Base-by-base conservation (phyloP, 1,140 invertebrate species). In the Bombus affinis region DNA sequence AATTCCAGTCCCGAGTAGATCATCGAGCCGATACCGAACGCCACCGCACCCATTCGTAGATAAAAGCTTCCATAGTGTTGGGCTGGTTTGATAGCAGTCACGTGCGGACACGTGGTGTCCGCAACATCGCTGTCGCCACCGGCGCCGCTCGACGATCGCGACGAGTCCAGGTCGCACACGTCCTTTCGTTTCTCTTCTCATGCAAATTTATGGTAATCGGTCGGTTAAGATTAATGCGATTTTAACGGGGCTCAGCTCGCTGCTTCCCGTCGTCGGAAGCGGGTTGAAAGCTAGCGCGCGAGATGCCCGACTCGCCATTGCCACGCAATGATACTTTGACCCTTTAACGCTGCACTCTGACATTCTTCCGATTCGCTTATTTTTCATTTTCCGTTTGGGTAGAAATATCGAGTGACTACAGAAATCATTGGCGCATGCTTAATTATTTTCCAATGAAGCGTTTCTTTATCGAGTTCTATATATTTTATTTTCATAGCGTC, bases 1-100 rank as follows among this genome's bases (percentile, higher is more conserved):
- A 99, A 98, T 95, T 99, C 98, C 78, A 99, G 95, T 0, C 98
- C 98, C 2, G 98, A 98, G 94, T 99, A 99, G 84, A 99, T 98
- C 98, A 98, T 98, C 77, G 97, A 98, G 15, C 98, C 98, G 89
- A 99, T 98, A 15, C 98, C 98, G 93, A 99, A 99, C 28, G 98
- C 98, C 83, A 99, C 98, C 70, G 98, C 98, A 9, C 98, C 98
- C 97, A 99, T 98, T 89, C 98, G 96, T 18, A 99, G 95, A 94
- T 99, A 99, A 95, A 99, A 99, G 92, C 98, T 98, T 15, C 98
- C 98, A 89, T 98, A 98, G 93, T 98, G 97, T 88, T 98, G 97
- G 37, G 97, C 96, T 2, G 91, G 92, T 75, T 86, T 88, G 18
- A 84, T 28, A 15, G 82, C 57, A 18, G 88, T 59, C 77, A 94